Conservation (phyloP, 2,888 invertebrate genomes). For the Cetonia aurata region DNA sequence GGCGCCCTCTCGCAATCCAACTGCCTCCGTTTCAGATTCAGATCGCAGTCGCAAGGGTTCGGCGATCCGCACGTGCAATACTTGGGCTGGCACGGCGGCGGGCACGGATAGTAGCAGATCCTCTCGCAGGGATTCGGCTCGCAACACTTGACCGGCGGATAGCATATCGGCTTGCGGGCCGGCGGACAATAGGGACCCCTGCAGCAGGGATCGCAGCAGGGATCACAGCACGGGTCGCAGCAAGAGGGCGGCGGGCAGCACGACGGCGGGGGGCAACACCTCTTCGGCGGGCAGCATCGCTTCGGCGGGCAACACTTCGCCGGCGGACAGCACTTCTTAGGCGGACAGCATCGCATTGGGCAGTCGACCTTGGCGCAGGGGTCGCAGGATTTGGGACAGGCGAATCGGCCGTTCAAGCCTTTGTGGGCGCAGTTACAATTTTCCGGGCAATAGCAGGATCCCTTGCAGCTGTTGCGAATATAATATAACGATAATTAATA, state of each 20-base stretch:
- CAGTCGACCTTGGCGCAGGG: constrained; percentile 46
- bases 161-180: constrained; percentile 51
- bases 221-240: constrained; percentile 42
- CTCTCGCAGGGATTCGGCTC: constrained; percentile 57
- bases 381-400: constrained; percentile 47
- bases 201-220: constrained; percentile 42
- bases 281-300: constrained; percentile 52
- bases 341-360: constrained; percentile 42
- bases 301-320: constrained; percentile 44
- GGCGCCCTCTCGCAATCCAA: constrained; percentile 50
- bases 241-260: constrained; percentile 33
- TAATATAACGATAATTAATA: no score
- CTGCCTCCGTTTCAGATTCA: constrained; percentile 46
- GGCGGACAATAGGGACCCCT: constrained; percentile 49
- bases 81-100: constrained; percentile 49
- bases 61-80: constrained; percentile 53
- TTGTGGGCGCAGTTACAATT: constrained; percentile 50
- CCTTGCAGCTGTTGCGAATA: constrained; percentile 45
- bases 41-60: constrained; percentile 53
- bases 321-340: constrained; percentile 44
- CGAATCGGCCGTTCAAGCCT: constrained; percentile 48
- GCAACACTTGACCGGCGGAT: constrained; percentile 59
- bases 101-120: constrained; percentile 53
- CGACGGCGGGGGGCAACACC: constrained; percentile 34
- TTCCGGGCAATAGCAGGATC: constrained; percentile 52